A percentile compares a stretch with the other conserved stretches of the same genome.
These are phyloP conservation scores for Vultur gryphus DNA, from an alignment of 2,797 vertebrate genomes.

Conservation along the genomic window DNA sequence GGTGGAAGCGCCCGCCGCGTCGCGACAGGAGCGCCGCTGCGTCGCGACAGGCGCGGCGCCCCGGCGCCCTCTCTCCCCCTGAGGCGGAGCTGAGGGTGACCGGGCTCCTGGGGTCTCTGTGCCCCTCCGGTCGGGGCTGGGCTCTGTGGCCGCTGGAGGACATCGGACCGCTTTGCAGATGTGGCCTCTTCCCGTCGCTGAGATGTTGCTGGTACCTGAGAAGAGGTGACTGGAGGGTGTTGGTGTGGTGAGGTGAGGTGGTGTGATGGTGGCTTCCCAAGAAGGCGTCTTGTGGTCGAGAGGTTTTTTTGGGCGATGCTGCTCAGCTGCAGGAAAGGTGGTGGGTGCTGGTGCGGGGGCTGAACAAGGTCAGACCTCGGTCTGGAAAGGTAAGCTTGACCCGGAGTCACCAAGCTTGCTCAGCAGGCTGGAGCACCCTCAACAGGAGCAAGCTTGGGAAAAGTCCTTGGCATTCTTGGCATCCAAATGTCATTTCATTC, in stretches of 20 bases:
- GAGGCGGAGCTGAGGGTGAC: neutral
- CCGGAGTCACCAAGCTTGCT: neutral
- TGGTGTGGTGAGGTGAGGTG: neutral
- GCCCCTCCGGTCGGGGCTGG: neutral
- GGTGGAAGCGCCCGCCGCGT: neutral
- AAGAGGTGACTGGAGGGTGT: neutral
- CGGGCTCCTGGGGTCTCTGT: neutral
- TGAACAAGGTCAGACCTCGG: neutral
- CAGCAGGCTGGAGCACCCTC: neutral
- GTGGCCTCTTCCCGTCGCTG: neutral
- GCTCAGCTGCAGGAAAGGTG: neutral
- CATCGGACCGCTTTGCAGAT: fast-evolving
- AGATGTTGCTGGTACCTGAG: neutral
- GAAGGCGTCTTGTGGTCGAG: neutral
- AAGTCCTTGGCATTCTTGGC: neutral
- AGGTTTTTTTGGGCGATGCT: neutral
- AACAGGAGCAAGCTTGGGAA: neutral
- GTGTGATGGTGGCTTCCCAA: neutral
- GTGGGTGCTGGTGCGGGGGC: neutral
- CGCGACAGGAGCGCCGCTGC: neutral
- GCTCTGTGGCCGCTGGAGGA: neutral
- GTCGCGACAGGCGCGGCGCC: neutral
- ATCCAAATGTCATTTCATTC: fast-evolving
- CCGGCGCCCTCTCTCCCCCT: too few species aligned
- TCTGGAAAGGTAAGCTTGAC: neutral